Evolutionary conservation across 1,140 invertebrate genomes (phyloP), one percentile per base, ranked within the genome.

Genomic region (Lucilia cuprina): DNA sequence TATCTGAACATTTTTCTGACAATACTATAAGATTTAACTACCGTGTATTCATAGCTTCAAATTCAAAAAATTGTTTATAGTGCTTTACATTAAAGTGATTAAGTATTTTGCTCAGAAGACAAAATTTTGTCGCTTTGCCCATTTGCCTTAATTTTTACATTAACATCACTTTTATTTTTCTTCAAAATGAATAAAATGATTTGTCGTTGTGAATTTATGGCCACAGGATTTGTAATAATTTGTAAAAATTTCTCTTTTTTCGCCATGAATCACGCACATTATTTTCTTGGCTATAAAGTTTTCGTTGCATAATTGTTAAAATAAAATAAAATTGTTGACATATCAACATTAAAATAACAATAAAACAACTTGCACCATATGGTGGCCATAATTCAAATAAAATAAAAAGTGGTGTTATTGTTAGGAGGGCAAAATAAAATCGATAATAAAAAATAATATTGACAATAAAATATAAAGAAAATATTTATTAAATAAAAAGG

Each of bases 401-500:
- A 25, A 30, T 30, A 2, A 30, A 2, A 30, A 17, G 14, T n/a
- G n/a, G 1, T 41, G 41, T 41, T 55, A 19, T 70, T 19, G n/a
- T 70, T 19, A 60, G 0, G 55, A 60, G n/a, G n/a, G 7, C 14
- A 30, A 30, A 30, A 60, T 10, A 70, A 70, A 70, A 70, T 70
- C 65, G 21, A 70, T 70, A 70, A 70, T 70, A 70, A 70, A 70
- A 70, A 70, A 70, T 70, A 21, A 70, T 70, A 25, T 25, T 70
- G 65, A 21, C 19, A 70, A 70, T 21, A 70, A 21, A 70, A 70
- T 25, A 70, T 70, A 60, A 60, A 60, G 41, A 41, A 60, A 60
- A 60, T 60, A 14, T n/a, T n/a, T n/a, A n/a, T 60, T 60, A 60
- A 41, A 55, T 55, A 70, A 70, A 70, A 70, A 70, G 65, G 65